Percentiles rank a stretch among this genome's conserved stretches.
These are phyloP conservation scores for Ailurus styani DNA, from an alignment of 2,113 vertebrate genomes.

Conservation along the genomic window DNA sequence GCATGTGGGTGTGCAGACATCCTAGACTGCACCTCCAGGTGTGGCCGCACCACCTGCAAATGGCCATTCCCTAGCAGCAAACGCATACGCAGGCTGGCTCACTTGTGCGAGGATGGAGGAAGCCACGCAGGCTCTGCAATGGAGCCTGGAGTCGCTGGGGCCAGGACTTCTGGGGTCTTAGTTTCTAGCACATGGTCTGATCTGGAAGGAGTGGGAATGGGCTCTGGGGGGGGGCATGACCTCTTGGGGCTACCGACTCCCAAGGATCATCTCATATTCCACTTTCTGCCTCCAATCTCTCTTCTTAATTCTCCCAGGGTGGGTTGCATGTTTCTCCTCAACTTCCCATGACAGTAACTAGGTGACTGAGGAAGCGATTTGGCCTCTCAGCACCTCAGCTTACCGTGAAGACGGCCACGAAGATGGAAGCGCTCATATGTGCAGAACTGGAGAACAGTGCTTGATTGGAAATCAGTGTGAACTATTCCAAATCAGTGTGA, in stretches of 20 bases:
- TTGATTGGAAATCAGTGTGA: background rate
- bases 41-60: fast-evolving
- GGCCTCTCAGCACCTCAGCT: background rate
- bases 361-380: background rate
- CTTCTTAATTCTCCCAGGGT: background rate
- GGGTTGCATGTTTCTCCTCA: background rate
- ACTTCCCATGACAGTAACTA: background rate
- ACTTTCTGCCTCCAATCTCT: background rate
- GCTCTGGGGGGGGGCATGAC: background rate
- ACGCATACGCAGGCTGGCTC: background rate
- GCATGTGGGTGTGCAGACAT: background rate
- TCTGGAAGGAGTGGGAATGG: background rate
- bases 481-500: background rate
- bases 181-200: background rate
- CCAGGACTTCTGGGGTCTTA: background rate
- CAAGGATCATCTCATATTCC: background rate
- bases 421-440: background rate
- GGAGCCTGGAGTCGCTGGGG: background rate
- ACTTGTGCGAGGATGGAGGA: background rate
- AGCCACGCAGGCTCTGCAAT: background rate
- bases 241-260: background rate
- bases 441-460: background rate
- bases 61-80: background rate
- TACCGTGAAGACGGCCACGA: background rate
- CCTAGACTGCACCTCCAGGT: background rate